Conservation (phyloP, 2,113 vertebrate species). For the Rhodinocichla rosea region DNA sequence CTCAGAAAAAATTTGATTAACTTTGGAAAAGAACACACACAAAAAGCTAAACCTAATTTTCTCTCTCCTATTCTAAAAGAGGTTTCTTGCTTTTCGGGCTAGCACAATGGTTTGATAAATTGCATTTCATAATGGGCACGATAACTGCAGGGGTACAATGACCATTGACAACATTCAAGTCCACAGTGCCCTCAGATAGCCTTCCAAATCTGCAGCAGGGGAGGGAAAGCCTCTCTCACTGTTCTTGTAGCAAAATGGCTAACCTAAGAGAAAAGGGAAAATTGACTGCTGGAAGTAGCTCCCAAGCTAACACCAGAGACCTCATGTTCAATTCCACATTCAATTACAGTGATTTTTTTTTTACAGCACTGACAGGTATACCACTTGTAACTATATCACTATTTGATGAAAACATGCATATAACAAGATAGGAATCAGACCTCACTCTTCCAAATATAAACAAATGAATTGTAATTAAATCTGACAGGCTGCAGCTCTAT, state of each 20-base stretch:
- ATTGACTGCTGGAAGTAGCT: neutral
- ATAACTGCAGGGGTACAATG: neutral
- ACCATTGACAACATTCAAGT: neutral
- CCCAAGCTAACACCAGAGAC: neutral
- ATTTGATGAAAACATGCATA: neutral
- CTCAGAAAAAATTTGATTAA: neutral
- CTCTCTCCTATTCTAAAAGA: neutral
- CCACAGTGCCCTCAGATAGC: neutral
- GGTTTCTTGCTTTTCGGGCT: neutral
- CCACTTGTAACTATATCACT: neutral
- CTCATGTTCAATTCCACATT: neutral
- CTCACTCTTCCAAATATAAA: neutral
- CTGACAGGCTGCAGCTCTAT: neutral
- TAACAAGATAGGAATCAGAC: neutral
- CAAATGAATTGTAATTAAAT: neutral
- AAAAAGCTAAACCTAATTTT: neutral
- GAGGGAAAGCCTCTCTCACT: neutral
- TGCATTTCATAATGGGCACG: neutral
- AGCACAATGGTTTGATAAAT: neutral
- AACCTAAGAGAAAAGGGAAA: neutral
- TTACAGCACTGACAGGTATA: neutral
- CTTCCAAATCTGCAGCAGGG: neutral
- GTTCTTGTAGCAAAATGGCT: neutral
- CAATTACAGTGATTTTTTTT: neutral
- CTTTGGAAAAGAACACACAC: neutral